Evolutionary conservation across 2,888 invertebrate genomes (phyloP), one percentile per base, ranked within the genome.

Genomic region (Helobdella robusta): DNA sequence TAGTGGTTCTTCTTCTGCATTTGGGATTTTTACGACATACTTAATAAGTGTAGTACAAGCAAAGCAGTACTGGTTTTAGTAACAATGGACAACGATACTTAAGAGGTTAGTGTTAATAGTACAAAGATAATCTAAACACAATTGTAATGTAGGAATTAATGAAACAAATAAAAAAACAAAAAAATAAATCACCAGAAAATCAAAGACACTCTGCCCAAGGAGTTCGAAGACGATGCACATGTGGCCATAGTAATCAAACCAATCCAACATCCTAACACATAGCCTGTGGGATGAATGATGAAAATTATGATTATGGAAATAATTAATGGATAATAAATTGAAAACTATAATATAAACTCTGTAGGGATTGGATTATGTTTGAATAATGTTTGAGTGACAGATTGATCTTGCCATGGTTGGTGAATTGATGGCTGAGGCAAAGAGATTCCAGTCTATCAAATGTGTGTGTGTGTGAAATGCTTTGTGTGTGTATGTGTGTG

Each of bases 1-100:
- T 97, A 98, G 82, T 89, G 89, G 84, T 99, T 98, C 83, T 93
- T 91, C 84, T 95, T 95, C 97, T 83, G 75, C 34, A 75, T 11
- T 40, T 40, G 11, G n/a, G n/a, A n/a, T n/a, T n/a, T n/a, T 40
- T 15, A 40, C n/a, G n/a, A 40, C n/a, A 40, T 15, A 15, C 11
- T 40, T 15, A 40, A 40, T 15, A 40, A 40, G 11, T 15, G n/a
- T 40, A n/a, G n/a, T 15, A 40, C 44, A 52, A 52, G 11, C 8
- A 52, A n/a, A 52, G 20, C 23, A 52, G 8, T 52, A n/a, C 11
- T n/a, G 20, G 20, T 52, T 8, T 15, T n/a, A 20, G 8, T 52
- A 52, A 52, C 20, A 52, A 52, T 52, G 15, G 8, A 40, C n/a
- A 15, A 40, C 11, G 11, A 15, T 15, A 15, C n/a, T 40, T 40